Percentiles rank a stretch among this genome's conserved stretches.
Conservation (phyloP, 2,113 vertebrate genomes). For the Caloenas nicobarica region DNA sequence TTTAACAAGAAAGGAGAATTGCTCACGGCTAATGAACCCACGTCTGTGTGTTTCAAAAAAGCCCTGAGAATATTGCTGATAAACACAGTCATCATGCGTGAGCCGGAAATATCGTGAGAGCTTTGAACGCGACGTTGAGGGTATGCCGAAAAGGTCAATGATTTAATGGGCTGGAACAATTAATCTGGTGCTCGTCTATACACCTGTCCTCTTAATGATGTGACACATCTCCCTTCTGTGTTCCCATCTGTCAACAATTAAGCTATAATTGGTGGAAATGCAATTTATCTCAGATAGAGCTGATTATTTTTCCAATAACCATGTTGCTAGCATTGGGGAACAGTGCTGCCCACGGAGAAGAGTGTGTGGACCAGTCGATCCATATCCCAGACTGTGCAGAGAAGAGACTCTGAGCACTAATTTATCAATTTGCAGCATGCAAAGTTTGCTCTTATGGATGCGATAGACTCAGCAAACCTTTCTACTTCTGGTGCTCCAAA, state of each 20-base stretch:
- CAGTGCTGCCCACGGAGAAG: conserved; percentile 19
- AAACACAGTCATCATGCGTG: neutral
- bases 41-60: neutral
- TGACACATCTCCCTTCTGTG: conserved; percentile 62
- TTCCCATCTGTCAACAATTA: conserved; percentile 70
- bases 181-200: conserved; percentile 67
- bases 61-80: neutral
- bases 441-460: neutral
- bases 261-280: conserved; percentile 61
- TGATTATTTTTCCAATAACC: conserved; percentile 44
- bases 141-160: conserved; percentile 52
- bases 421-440: neutral
- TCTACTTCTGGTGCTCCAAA: neutral
- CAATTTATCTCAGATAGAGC: conserved; percentile 52
- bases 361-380: neutral
- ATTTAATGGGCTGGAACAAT: conserved; percentile 66
- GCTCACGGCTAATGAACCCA: neutral
- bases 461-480: neutral
- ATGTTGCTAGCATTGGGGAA: neutral
- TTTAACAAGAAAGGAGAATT: neutral
- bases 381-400: neutral
- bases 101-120: neutral
- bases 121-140: neutral
- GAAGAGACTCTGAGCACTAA: neutral
- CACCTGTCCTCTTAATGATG: conserved; percentile 63